These are phyloP conservation scores for Rhingia campestris DNA, from an alignment of 2,888 invertebrate species.

Conservation along the genomic window DNA sequence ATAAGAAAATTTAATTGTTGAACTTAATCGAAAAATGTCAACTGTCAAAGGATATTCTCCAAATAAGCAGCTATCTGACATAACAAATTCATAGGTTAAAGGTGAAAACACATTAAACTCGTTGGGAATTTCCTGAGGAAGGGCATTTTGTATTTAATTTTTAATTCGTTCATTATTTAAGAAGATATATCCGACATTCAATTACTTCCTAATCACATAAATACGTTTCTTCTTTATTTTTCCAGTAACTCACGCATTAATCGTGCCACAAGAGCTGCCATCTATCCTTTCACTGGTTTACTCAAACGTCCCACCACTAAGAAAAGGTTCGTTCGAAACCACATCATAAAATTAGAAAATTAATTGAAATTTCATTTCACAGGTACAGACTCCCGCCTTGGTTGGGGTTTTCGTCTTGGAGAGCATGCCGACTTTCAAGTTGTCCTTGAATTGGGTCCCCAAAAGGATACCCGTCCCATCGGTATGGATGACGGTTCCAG, in stretches of 20 bases:
- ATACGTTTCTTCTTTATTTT: not conserved
- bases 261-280: constrained; percentile 91
- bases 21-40: too few relatives aligned
- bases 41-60: too few relatives aligned
- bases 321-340: constrained; percentile 86
- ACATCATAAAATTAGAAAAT: not conserved
- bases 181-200: too few relatives aligned
- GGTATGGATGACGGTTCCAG: constrained; percentile 82
- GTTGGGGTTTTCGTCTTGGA: constrained; percentile 91
- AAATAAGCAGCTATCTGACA: too few relatives aligned
- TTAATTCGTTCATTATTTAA: too few relatives aligned
- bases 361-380: constrained; percentile 50
- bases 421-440: constrained; percentile 92
- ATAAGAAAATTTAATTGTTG: too few relatives aligned
- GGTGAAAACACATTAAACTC: too few relatives aligned
- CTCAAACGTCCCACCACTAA: constrained; percentile 92
- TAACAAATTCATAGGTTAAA: too few relatives aligned
- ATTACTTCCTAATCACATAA: too few relatives aligned
- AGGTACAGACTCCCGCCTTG: constrained; percentile 92
- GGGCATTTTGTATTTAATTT: too few relatives aligned
- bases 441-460: constrained; percentile 90
- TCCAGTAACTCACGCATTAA: constrained; percentile 81
- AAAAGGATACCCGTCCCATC: constrained; percentile 88
- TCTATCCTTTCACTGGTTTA: constrained; percentile 91
- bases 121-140: too few relatives aligned